These are phyloP conservation scores for Tinamus guttatus DNA, from an alignment of 2,113 vertebrate species.

Conservation along the genomic window DNA sequence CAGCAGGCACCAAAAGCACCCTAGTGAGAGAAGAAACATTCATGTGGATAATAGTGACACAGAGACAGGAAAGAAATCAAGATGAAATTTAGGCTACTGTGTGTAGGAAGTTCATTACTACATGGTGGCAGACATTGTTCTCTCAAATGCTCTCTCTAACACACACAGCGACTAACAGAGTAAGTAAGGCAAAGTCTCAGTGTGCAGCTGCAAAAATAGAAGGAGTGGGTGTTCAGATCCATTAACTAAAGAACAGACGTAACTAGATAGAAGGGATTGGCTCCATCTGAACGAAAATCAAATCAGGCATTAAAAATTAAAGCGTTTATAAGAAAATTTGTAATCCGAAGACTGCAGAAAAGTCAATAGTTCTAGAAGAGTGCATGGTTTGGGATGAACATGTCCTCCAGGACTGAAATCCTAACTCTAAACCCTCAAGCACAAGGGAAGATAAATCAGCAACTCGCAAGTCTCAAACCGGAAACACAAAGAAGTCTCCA, in stretches of 20 bases:
- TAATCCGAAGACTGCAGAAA: neutral
- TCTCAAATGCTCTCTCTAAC: neutral
- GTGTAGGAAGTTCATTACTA: neutral
- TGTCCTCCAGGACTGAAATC: neutral
- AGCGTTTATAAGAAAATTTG: neutral
- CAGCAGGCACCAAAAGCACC: neutral
- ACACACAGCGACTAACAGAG: neutral
- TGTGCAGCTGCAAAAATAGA: neutral
- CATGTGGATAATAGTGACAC: neutral
- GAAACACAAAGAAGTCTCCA: neutral
- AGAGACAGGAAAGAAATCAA: neutral
- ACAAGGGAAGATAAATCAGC: neutral
- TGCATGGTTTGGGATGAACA: neutral
- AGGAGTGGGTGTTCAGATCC: rapidly evolving
- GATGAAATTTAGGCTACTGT: neutral
- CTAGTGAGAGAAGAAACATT: neutral
- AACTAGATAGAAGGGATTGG: neutral
- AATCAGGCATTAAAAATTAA: neutral
- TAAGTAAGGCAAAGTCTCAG: neutral
- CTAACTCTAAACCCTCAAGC: neutral
- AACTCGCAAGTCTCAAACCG: neutral
- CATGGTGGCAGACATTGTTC: neutral
- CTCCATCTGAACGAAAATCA: neutral
- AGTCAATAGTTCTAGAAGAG: neutral
- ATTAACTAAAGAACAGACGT: neutral